A percentile compares a stretch with the other conserved stretches of the same genome.
phyloP scores from a whole-genome alignment of 2,113 vertebrate genomes.

The Plectropomus leopardus region DNA sequence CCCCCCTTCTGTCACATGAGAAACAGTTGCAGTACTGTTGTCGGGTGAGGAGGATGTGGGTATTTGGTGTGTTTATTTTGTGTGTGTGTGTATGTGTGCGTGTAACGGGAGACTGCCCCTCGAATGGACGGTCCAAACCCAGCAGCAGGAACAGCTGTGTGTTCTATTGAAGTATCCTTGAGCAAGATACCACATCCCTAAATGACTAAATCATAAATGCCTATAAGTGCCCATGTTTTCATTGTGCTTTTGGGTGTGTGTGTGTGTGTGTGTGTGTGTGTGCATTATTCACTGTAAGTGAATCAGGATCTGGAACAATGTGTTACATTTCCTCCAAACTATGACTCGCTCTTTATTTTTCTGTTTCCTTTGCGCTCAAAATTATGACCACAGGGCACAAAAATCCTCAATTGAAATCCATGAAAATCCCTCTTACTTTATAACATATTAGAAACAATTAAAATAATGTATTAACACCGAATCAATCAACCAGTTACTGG shows the following conservation, averaged over 20 bases:
- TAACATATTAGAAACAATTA: neutral
- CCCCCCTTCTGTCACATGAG: conserved; percentile 73
- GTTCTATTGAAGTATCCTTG: conserved; percentile 29
- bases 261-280: conserved; percentile 2
- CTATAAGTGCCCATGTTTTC: neutral
- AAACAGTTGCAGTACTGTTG: conserved; percentile 77
- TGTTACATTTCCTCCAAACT: neutral
- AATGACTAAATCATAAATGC: neutral
- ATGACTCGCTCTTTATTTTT: neutral
- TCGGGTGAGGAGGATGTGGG: conserved; percentile 74
- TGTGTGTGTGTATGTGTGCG: conserved; percentile 40
- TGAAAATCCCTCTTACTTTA: neutral
- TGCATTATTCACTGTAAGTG: neutral
- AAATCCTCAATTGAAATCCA: neutral
- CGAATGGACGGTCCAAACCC: conserved; percentile 43
- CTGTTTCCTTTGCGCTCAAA: neutral
- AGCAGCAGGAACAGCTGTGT: conserved; percentile 46
- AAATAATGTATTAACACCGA: neutral
- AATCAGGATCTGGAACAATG: conserved; percentile 6
- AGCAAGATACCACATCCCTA: conserved; percentile 15
- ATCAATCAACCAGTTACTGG: neutral
- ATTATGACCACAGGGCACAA: neutral
- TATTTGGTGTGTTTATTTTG: conserved; percentile 71
- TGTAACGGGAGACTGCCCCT: conserved; percentile 39
- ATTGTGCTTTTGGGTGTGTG: neutral